Evolutionary conservation across 2,113 vertebrate genomes (phyloP), one percentile per base, ranked within the genome.

Genomic region (Oplegnathus fasciatus): DNA sequence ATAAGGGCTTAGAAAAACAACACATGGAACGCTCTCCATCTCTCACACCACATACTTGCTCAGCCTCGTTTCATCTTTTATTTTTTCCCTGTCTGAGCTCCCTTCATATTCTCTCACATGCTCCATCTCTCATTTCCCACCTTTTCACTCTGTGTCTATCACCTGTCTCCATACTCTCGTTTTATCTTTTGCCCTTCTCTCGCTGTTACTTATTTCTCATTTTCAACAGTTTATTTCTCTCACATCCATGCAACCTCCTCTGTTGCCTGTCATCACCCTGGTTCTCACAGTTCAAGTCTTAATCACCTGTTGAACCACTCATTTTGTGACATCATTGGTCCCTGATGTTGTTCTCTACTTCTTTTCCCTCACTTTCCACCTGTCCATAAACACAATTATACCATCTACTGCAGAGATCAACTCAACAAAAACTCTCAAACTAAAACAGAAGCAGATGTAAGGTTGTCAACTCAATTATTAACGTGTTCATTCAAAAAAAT

Each of bases 21-120:
- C 74, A 68, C 62, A 83, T 46, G 74, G 50, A 79, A 65, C 42
- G 5, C 46, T 88, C 70, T 75, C 30, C 65, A 60, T 57, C 65
- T 61, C 74, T 86, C 48, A 65, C 22, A 24, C 66, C 26, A 28
- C 57, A 79, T 34, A 71, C 77, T 72, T 26, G n/a, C 55, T 58
- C 48, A 60, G 18, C 48, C 17, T 78, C 67, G 68, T 80, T 84
- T 84, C 55, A 78, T 82, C 72, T 86, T 83, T 85, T 74, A 46
- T 67, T 55, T 73, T 42, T 54, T 30, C 6, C 17, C 42, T 82
- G 50, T 64, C 48, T 81, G 60, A 83, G 57, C 60, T 76, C 24
- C 37, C 67, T 76, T 87, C 69, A 80, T 69, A 72, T 86, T 73
- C 65, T 78, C 71, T 65, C 58, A 74, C 75, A 78, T 28, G 17